These are phyloP conservation scores for Burhinus bistriatus DNA, from an alignment of 2,113 vertebrate genomes.

Conservation along the genomic window DNA sequence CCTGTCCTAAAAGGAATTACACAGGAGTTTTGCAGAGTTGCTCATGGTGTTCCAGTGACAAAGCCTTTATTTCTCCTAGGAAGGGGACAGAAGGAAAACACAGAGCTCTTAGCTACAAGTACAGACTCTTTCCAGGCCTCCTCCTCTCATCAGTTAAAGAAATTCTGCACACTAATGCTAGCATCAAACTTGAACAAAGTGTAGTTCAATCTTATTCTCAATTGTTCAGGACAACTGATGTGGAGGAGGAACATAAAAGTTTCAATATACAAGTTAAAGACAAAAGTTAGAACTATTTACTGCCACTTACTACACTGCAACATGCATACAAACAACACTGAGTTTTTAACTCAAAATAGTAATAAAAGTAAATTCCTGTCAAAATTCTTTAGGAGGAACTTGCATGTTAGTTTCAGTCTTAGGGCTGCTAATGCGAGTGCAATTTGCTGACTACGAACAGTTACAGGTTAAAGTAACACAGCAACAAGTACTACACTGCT, in stretches of 20 bases:
- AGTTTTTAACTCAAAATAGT: neutral
- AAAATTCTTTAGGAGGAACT: neutral
- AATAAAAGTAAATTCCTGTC: neutral
- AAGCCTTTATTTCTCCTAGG: neutral
- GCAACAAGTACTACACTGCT: neutral
- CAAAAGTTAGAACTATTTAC: neutral
- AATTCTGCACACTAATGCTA: neutral
- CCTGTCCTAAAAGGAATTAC: neutral
- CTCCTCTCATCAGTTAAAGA: neutral
- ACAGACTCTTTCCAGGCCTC: neutral
- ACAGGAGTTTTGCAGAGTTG: neutral
- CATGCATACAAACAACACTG: accelerated
- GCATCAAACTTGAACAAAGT: neutral
- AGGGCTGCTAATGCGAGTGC: neutral
- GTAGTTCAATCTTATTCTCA: neutral
- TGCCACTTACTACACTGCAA: neutral
- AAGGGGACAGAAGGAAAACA: neutral
- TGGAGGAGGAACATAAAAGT: neutral
- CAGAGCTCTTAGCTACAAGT: neutral
- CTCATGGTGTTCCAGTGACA: neutral
- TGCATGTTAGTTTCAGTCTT: neutral
- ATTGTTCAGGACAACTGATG: neutral
- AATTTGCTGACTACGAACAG: neutral
- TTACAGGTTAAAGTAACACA: neutral
- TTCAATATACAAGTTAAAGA: neutral